A percentile compares a stretch with the other conserved stretches of the same genome.
Evolutionary conservation across 1,140 invertebrate species (phyloP).

Genomic region (Odontomachus brunneus): DNA sequence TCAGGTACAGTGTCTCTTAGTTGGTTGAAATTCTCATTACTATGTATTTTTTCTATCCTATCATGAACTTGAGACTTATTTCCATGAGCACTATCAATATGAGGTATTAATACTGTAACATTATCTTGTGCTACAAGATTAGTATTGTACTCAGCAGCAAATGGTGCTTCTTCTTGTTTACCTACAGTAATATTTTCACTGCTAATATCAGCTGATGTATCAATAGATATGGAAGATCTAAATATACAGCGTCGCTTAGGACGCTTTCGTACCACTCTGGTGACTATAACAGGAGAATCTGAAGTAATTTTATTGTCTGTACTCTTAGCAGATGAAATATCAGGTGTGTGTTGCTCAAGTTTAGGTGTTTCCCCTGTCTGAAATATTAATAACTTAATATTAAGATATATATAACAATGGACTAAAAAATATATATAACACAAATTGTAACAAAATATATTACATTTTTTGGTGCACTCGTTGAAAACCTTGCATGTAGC

Average conservation of each 20-base stretch:
- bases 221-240: constrained; percentile 47
- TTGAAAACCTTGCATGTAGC: neutral
- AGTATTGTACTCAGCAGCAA: neutral
- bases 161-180: neutral
- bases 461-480: neutral
- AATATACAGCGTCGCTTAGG: constrained; percentile 75
- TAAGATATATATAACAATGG: neutral
- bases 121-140: neutral
- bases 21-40: constrained; percentile 33
- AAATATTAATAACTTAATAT: constrained; percentile 35
- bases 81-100: neutral
- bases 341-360: constrained; percentile 41
- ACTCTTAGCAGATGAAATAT: constrained; percentile 38
- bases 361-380: constrained; percentile 39
- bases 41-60: neutral
- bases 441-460: constrained; percentile 11
- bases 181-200: constrained; percentile 32
- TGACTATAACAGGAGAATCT: constrained; percentile 72
- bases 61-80: neutral
- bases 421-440: neutral
- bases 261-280: constrained; percentile 53
- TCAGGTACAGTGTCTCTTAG: constrained; percentile 13
- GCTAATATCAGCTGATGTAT: constrained; percentile 14
- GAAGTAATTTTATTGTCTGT: constrained; percentile 24
- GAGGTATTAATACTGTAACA: neutral